phyloP scores from a whole-genome alignment of 2,888 invertebrate species.

The Anoplius nigerrimus region DNA sequence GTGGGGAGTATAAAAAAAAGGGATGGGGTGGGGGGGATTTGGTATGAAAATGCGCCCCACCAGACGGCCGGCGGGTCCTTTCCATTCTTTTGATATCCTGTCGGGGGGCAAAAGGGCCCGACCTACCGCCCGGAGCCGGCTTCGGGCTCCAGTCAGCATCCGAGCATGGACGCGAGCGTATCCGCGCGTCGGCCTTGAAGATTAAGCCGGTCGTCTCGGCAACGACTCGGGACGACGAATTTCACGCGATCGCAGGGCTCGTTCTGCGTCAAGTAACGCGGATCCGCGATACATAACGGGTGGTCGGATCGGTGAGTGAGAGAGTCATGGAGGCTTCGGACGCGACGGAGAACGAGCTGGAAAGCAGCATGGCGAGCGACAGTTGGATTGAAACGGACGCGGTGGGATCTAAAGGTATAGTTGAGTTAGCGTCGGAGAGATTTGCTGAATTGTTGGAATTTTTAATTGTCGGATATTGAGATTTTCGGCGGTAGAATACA shows the following conservation, averaged over 20 bases:
- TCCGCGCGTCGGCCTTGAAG: conserved; percentile 37
- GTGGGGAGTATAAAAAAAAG: conserved; percentile 32
- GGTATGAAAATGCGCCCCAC: conserved; percentile 68
- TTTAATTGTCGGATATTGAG: no score
- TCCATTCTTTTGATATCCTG: conserved; percentile 74
- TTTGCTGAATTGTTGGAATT: no score
- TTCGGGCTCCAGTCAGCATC: conserved; percentile 71
- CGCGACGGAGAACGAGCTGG: background rate
- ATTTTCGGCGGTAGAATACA: no score
- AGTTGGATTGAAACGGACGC: no score
- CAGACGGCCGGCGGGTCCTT: conserved; percentile 33
- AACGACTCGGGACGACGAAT: conserved; percentile 22
- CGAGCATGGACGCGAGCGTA: conserved; percentile 70
- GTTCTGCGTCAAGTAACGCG: background rate
- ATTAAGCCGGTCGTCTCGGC: conserved; percentile 5
- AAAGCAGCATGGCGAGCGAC: background rate
- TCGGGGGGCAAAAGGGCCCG: conserved; percentile 57
- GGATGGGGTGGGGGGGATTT: conserved; percentile 47
- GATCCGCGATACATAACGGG: background rate
- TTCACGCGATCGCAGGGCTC: conserved; percentile 19
- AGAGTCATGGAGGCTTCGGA: background rate
- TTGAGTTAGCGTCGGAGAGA: no score
- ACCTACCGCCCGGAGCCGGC: conserved; percentile 47
- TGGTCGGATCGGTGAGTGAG: background rate
- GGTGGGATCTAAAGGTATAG: background rate